A percentile compares a stretch with the other conserved stretches of the same genome.
These are phyloP conservation scores for Rhea pennata DNA, from an alignment of 2,113 vertebrate species.

Conservation along the genomic window DNA sequence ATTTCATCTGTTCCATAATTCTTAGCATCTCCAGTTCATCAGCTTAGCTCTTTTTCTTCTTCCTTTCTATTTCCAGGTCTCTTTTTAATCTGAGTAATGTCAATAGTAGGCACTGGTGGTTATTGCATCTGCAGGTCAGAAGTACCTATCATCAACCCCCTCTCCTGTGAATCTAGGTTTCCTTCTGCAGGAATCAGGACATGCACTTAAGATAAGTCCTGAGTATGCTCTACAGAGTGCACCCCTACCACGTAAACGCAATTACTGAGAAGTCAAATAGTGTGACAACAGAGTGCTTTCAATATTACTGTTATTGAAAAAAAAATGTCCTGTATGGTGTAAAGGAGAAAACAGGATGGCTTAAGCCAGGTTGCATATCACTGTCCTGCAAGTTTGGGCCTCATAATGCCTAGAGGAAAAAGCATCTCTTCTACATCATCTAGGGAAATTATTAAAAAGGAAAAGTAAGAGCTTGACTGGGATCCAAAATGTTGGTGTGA, in stretches of 20 bases:
- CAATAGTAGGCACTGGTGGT: neutral
- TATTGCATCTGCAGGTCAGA: neutral
- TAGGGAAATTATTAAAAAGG: neutral
- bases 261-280: neutral
- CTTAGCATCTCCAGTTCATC: neutral
- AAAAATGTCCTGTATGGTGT: neutral
- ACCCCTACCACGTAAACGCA: neutral
- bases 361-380: neutral
- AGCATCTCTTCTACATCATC: neutral
- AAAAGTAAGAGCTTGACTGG: neutral
- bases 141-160: neutral
- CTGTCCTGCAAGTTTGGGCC: neutral
- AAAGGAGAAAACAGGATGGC: neutral
- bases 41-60: neutral
- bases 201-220: neutral
- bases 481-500: neutral
- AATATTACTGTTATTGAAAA: neutral
- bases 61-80: neutral
- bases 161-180: neutral
- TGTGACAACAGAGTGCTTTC: neutral
- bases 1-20: neutral
- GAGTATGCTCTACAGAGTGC: neutral
- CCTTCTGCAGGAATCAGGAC: neutral
- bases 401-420: rapidly evolving
- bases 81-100: neutral